Conservation (phyloP, 2,888 invertebrate species). For the Troglohyphantes excavatus region DNA sequence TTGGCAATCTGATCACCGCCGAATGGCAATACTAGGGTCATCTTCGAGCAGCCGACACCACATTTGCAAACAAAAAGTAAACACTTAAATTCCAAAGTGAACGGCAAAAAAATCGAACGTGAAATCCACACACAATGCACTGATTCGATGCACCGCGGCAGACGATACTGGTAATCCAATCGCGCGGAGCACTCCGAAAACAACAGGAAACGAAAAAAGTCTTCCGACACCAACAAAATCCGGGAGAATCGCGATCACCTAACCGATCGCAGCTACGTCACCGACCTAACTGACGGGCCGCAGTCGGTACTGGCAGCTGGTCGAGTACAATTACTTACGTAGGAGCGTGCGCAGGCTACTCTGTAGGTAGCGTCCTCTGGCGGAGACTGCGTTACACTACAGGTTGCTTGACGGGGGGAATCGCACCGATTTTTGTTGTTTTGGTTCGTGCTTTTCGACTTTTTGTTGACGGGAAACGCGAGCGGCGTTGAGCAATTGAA, state of each 20-base stretch:
- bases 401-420: slow-evolving; percentile 32
- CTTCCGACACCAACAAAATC: slow-evolving; percentile 22
- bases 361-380: slow-evolving; percentile 64
- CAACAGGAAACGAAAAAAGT: slow-evolving; percentile 49
- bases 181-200: slow-evolving; percentile 26
- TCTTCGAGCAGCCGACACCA: slow-evolving; percentile 44
- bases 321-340: slow-evolving; percentile 73
- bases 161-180: slow-evolving; percentile 47
- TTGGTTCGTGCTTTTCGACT: slow-evolving; percentile 21
- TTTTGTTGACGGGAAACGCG: slow-evolving; percentile 21
- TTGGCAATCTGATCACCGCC: slow-evolving; percentile 69
- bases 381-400: slow-evolving; percentile 32
- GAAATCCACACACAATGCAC: slow-evolving; percentile 47
- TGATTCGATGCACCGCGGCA: slow-evolving; percentile 9
- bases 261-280: slow-evolving; percentile 55
- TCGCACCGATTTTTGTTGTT: neutral
- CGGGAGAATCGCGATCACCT: slow-evolving; percentile 17
- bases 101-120: neutral
- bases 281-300: slow-evolving; percentile 67
- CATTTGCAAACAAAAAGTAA: slow-evolving; percentile 21
- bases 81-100: slow-evolving; percentile 8
- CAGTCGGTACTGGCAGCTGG: slow-evolving; percentile 63
- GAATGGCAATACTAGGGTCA: slow-evolving; percentile 74
- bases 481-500: slow-evolving; percentile 16
- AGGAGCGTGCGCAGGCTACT: slow-evolving; percentile 75